phyloP scores from a whole-genome alignment of 2,113 vertebrate species.

The Pseudonaja textilis region DNA sequence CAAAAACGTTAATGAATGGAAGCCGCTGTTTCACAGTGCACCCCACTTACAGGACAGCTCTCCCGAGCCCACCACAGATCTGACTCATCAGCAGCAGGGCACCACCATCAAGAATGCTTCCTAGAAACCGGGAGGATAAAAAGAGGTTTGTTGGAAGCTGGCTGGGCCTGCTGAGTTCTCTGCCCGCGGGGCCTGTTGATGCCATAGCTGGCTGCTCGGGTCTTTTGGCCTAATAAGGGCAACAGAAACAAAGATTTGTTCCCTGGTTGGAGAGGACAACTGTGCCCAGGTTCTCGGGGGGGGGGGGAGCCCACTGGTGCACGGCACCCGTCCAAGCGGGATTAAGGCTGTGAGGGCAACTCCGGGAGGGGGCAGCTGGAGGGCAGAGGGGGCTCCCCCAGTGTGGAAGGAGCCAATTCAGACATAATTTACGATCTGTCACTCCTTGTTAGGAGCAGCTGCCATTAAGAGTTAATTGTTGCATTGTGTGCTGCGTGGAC shows the following conservation, averaged over 20 bases:
- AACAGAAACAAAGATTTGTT: constrained; percentile 80
- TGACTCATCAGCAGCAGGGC: constrained; percentile 80
- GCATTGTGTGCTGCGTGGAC: constrained; percentile 54
- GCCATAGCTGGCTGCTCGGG: constrained; percentile 76
- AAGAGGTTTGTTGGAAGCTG: constrained; percentile 85
- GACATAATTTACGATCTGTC: constrained; percentile 68
- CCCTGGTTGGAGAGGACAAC: constrained; percentile 70
- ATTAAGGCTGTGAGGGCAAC: constrained; percentile 73
- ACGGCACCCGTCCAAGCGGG: constrained; percentile 74
- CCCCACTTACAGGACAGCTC: constrained; percentile 82
- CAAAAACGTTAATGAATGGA: constrained; percentile 78
- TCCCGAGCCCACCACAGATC: constrained; percentile 79
- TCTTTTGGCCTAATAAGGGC: constrained; percentile 76
- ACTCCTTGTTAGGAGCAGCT: constrained; percentile 65
- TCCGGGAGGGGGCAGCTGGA: constrained; percentile 64
- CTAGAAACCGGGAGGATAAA: constrained; percentile 81
- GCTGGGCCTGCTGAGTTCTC: constrained; percentile 77
- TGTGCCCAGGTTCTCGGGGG: constrained; percentile 61
- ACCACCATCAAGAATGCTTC: constrained; percentile 82
- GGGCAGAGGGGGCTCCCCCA: constrained; percentile 58
- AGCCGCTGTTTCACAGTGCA: constrained; percentile 83
- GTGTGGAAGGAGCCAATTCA: constrained; percentile 59
- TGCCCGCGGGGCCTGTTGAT: constrained; percentile 74
- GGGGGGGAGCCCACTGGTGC: constrained; percentile 20
- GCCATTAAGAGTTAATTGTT: constrained; percentile 65